These are phyloP conservation scores for Leptopilina myrica DNA, from an alignment of 2,888 invertebrate genomes.

Conservation along the genomic window DNA sequence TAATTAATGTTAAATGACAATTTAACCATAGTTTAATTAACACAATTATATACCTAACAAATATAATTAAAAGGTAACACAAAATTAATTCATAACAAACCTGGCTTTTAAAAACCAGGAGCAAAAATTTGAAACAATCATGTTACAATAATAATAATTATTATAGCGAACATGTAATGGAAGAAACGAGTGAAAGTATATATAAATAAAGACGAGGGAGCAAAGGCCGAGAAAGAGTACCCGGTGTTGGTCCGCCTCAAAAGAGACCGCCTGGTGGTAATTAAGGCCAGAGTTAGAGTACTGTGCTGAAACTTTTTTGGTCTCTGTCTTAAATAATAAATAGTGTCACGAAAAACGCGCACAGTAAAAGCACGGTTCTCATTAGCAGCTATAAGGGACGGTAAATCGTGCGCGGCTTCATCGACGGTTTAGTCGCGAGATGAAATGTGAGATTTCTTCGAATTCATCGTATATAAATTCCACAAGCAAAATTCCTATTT, in stretches of 20 bases:
- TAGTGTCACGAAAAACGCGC: constrained; percentile 58
- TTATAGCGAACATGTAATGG: constrained; percentile 48
- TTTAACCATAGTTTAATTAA: too few species aligned
- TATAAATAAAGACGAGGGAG: constrained; percentile 32
- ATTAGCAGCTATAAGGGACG: constrained; percentile 59
- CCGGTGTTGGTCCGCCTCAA: constrained; percentile 53
- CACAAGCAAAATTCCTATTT: constrained; percentile 5
- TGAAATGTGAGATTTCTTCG: constrained; percentile 66
- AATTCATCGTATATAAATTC: constrained; percentile 58
- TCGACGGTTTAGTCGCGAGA: constrained; percentile 59
- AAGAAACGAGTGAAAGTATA: constrained; percentile 43
- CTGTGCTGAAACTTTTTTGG: constrained; percentile 62
- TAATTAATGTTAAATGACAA: too few species aligned
- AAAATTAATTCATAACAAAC: not conserved
- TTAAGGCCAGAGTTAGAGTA: constrained; percentile 67
- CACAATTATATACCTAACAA: too few species aligned
- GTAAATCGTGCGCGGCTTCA: constrained; percentile 56
- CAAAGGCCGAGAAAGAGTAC: constrained; percentile 22
- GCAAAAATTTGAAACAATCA: constrained; percentile 46
- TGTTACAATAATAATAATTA: constrained; percentile 48
- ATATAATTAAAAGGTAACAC: too few species aligned
- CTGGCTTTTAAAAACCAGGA: not conserved
- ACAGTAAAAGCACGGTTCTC: constrained; percentile 58
- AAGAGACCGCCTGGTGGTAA: constrained; percentile 62
- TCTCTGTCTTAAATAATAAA: constrained; percentile 67